phyloP scores from a whole-genome alignment of 2,797 vertebrate genomes.

The Spinus olivaceus region DNA sequence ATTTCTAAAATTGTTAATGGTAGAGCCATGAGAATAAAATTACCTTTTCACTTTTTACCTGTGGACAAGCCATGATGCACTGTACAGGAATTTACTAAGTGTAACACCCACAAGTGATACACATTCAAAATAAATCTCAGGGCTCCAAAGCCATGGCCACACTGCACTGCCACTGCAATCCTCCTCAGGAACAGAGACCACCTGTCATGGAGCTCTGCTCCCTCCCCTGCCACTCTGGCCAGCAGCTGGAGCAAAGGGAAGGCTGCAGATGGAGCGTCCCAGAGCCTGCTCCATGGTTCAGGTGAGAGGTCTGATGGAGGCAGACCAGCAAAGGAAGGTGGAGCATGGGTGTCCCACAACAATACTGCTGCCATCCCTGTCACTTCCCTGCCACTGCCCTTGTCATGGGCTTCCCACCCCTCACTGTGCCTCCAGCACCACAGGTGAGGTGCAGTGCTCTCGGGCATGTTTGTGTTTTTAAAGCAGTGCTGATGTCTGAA shows the following conservation, averaged over 20 bases:
- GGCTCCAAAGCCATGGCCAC: neutral
- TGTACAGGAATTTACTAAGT: neutral
- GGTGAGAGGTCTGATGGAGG: neutral
- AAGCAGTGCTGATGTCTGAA: neutral
- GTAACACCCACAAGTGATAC: fast-evolving
- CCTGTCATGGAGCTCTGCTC: neutral
- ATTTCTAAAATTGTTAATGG: neutral
- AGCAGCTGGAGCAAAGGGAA: neutral
- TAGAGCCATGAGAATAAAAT: neutral
- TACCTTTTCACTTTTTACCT: neutral
- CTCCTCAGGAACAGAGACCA: neutral
- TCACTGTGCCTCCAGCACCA: neutral
- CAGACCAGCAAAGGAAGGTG: neutral
- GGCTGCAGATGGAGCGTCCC: neutral
- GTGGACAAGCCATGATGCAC: neutral
- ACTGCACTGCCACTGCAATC: neutral
- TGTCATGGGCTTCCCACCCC: neutral
- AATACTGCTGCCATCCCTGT: fast-evolving
- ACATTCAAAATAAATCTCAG: neutral
- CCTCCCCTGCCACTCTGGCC: neutral
- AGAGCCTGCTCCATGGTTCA: fast-evolving
- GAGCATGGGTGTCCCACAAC: neutral
- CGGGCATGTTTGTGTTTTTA: fast-evolving
- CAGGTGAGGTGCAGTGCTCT: neutral
- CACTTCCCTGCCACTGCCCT: neutral